Evolutionary conservation across 2,888 invertebrate species (phyloP).

Genomic region (Alcis repandata): DNA sequence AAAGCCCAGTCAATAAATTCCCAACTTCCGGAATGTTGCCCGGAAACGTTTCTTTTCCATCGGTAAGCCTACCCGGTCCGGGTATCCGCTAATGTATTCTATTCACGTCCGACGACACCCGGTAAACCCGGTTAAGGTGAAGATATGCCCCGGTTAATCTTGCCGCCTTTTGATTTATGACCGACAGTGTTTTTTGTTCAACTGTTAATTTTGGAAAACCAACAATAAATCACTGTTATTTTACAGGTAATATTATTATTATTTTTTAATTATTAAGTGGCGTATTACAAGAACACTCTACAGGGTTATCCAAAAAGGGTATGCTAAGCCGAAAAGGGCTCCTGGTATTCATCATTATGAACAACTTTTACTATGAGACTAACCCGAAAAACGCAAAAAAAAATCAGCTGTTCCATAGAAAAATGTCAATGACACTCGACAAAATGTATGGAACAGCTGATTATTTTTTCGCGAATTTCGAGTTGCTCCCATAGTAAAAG

Average conservation of each 20-base stretch:
- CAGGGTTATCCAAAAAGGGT: too few species aligned
- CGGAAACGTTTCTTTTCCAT: conserved; percentile 30
- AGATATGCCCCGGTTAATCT: conserved; percentile 82
- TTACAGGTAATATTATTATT: neutral
- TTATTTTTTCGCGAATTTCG: too few species aligned
- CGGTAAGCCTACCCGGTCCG: conserved; percentile 31
- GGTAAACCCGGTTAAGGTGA: conserved; percentile 80
- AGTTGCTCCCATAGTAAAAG: too few species aligned
- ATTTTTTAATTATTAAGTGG: too few species aligned
- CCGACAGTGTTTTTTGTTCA: conserved; percentile 51
- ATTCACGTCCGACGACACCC: conserved; percentile 76
- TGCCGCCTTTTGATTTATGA: conserved; percentile 76
- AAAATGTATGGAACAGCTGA: too few species aligned
- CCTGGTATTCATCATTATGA: too few species aligned
- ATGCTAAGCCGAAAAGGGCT: too few species aligned
- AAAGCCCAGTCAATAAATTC: conserved; percentile 15
- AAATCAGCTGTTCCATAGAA: too few species aligned
- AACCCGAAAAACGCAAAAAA: too few species aligned
- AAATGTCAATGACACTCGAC: too few species aligned
- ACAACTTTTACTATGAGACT: too few species aligned
- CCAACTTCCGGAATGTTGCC: conserved; percentile 21
- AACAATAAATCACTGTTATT: conserved; percentile 29
- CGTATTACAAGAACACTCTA: too few species aligned
- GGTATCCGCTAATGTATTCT: conserved; percentile 77
- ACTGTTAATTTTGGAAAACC: conserved; percentile 44